Conservation (phyloP, 2,797 vertebrate species). For the Hozukius guyotensis region DNA sequence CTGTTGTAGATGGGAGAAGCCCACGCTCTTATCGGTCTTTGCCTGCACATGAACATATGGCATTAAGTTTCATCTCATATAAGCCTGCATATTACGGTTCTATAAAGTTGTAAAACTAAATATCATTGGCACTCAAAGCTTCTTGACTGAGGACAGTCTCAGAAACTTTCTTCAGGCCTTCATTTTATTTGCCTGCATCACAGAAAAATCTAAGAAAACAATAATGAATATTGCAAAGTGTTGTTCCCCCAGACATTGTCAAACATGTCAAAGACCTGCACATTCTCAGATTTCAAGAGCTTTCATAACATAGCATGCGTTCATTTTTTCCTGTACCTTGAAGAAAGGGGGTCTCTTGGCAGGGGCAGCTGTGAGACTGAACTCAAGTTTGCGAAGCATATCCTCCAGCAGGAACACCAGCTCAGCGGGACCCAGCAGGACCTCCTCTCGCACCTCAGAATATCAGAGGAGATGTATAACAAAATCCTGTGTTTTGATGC, state of each 20-base stretch:
- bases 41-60: slow-evolving; percentile 73
- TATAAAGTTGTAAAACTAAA: neutral
- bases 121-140: neutral
- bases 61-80: neutral
- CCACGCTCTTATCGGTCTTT: slow-evolving; percentile 83
- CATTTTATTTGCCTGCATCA: neutral
- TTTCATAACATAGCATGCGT: neutral
- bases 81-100: neutral
- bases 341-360: slow-evolving; percentile 87
- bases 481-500: neutral
- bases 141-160: neutral
- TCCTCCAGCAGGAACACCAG: slow-evolving; percentile 94
- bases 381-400: slow-evolving; percentile 91
- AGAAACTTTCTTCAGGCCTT: neutral
- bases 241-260: neutral
- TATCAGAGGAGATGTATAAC: neutral
- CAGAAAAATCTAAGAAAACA: neutral
- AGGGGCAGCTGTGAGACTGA: slow-evolving; percentile 81
- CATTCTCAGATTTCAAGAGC: neutral
- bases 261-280: neutral
- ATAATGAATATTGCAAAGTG: neutral
- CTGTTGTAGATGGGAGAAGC: slow-evolving; percentile 93
- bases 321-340: slow-evolving; percentile 82
- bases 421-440: slow-evolving; percentile 91
- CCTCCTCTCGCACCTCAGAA: slow-evolving; percentile 87